Evolutionary conservation across 2,113 vertebrate species (phyloP).

Genomic region (Cisticola juncidis): DNA sequence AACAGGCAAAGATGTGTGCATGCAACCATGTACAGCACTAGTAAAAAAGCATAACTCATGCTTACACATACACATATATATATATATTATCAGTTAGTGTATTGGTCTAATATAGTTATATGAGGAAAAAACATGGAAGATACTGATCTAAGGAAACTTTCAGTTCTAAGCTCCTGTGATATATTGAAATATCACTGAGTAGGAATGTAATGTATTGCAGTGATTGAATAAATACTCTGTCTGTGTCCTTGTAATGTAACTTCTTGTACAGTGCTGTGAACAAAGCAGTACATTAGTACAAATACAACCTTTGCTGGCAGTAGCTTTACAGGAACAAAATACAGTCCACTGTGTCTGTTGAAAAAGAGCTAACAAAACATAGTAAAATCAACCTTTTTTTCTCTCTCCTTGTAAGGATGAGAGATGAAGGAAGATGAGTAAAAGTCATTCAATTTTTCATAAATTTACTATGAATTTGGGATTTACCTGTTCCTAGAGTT

Average conservation of each 20-base stretch:
- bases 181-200: background rate
- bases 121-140: background rate
- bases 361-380: background rate
- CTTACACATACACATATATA: background rate
- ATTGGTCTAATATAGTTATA: background rate
- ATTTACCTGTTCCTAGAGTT: background rate
- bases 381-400: background rate
- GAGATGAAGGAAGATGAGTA: background rate
- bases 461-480: background rate
- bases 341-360: background rate
- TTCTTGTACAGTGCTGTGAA: background rate
- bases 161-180: background rate
- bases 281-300: background rate
- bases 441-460: background rate
- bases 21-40: background rate
- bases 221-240: background rate
- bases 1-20: background rate
- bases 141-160: background rate
- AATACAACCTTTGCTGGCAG: background rate
- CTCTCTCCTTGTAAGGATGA: background rate
- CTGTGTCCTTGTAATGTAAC: background rate
- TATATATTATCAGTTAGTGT: background rate
- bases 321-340: background rate
- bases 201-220: background rate
- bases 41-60: background rate